A percentile compares a stretch with the other conserved stretches of the same genome.
phyloP scores from a whole-genome alignment of 2,888 invertebrate species.

The Ephialtes manifestator region DNA sequence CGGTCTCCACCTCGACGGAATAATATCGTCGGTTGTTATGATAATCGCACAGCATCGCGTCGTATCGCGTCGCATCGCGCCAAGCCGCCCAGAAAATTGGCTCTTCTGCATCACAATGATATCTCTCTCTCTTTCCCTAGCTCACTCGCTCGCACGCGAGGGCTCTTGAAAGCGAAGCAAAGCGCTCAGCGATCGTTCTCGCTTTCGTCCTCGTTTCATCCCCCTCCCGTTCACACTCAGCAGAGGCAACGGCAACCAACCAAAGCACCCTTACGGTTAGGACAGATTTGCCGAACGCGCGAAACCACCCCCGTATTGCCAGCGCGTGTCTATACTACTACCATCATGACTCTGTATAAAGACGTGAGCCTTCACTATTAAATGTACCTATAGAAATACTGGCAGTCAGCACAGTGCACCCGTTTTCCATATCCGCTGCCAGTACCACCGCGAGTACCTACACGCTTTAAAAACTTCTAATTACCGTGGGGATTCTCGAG shows the following conservation, averaged over 20 bases:
- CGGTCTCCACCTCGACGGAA: conserved; percentile 78
- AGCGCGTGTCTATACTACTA: conserved; percentile 43
- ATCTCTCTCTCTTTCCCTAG: conserved; percentile 74
- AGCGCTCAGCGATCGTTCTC: conserved; percentile 55
- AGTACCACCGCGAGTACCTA: conserved; percentile 29
- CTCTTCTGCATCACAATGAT: conserved; percentile 86
- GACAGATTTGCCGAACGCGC: conserved; percentile 72
- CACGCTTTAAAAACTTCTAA: conserved; percentile 67
- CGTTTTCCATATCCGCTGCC: conserved; percentile 23
- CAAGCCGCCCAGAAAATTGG: conserved; percentile 86
- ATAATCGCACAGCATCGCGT: conserved; percentile 85
- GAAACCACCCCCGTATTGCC: conserved; percentile 68
- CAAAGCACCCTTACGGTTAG: conserved; percentile 55
- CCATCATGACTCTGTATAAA: not conserved
- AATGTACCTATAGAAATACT: not conserved
- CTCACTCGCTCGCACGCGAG: conserved; percentile 56
- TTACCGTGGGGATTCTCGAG: conserved; percentile 63
- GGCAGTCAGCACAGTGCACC: not conserved
- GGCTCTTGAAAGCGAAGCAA: conserved; percentile 62
- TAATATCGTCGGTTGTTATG: conserved; percentile 86
- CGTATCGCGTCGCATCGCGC: conserved; percentile 82
- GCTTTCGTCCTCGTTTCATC: conserved; percentile 56
- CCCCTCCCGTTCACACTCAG: conserved; percentile 33
- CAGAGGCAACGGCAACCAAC: conserved; percentile 50
- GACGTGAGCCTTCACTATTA: not conserved